Conservation (phyloP, 2,113 vertebrate genomes). For the Neoarius graeffei region DNA sequence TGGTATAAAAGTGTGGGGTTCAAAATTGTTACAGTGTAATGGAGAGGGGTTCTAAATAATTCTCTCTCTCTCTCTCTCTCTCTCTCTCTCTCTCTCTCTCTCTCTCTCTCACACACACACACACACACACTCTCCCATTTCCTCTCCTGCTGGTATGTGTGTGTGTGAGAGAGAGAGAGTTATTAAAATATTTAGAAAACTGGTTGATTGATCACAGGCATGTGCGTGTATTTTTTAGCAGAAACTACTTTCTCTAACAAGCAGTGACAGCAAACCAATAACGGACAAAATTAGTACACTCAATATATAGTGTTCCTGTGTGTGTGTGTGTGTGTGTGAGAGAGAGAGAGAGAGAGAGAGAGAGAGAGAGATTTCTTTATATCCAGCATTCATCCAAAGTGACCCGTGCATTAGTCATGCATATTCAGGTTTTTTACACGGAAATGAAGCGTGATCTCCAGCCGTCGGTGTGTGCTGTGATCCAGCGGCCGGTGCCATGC, state of each 20-base stretch:
- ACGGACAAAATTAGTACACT: conserved; percentile 67
- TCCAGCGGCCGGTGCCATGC: conserved; percentile 63
- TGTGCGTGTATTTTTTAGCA: background rate
- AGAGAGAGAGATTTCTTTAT: conserved; percentile 56
- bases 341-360: conserved; percentile 45
- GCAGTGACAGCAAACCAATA: conserved; percentile 71
- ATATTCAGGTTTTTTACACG: conserved; percentile 40
- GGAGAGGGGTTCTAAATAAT: too few species aligned
- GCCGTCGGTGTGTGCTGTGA: conserved; percentile 48
- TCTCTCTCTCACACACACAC: background rate
- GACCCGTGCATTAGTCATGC: conserved; percentile 56
- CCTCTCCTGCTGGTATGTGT: background rate
- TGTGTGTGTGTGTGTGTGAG: conserved; percentile 28
- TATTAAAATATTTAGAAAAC: conserved; percentile 23
- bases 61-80: background rate
- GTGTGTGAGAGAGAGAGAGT: background rate
- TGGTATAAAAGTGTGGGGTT: too few species aligned
- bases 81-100: background rate
- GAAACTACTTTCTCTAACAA: conserved; percentile 45
- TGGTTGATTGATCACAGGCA: conserved; percentile 19
- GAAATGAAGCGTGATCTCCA: conserved; percentile 51
- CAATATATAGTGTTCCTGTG: conserved; percentile 58
- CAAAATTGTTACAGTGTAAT: too few species aligned
- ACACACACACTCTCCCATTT: background rate
- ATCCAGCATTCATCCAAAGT: conserved; percentile 64